These are phyloP conservation scores for Epinephelus cyanopodus DNA, from an alignment of 2,113 vertebrate genomes.

Conservation along the genomic window DNA sequence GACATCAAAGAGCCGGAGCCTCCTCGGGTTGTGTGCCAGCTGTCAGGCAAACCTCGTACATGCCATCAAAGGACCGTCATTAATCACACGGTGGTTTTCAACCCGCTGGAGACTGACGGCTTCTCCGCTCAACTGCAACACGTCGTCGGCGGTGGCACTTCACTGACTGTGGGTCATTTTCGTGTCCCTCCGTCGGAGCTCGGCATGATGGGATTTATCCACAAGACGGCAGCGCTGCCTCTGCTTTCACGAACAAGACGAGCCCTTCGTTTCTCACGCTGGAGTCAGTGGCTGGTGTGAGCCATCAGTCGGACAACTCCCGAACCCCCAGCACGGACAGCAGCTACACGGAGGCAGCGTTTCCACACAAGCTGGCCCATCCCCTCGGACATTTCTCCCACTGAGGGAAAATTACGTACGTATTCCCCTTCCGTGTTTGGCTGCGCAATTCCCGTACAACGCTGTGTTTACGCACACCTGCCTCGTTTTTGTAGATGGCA, in stretches of 20 bases:
- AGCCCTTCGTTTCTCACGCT: constrained; percentile 17
- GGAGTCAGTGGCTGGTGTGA: constrained; percentile 29
- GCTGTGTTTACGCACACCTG: constrained; percentile 66
- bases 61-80: constrained; percentile 38
- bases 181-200: constrained; percentile 36
- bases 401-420: constrained; percentile 48
- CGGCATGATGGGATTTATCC: constrained; percentile 28
- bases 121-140: constrained; percentile 58
- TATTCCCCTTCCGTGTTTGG: constrained; percentile 59
- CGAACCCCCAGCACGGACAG: constrained; percentile 43
- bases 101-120: neutral
- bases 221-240: neutral
- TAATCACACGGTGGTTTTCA: constrained; percentile 12
- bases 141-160: constrained; percentile 67
- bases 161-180: constrained; percentile 35
- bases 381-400: constrained; percentile 65
- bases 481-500: constrained; percentile 21
- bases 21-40: constrained; percentile 35
- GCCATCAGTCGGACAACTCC: constrained; percentile 68
- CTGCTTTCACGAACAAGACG: constrained; percentile 1
- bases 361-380: constrained; percentile 67
- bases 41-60: constrained; percentile 27
- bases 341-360: constrained; percentile 52
- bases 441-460: constrained; percentile 51
- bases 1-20: constrained; percentile 27